Percentiles rank a stretch among this genome's conserved stretches.
phyloP scores from a whole-genome alignment of 2,888 invertebrate genomes.

The Micoletzkya japonica region DNA sequence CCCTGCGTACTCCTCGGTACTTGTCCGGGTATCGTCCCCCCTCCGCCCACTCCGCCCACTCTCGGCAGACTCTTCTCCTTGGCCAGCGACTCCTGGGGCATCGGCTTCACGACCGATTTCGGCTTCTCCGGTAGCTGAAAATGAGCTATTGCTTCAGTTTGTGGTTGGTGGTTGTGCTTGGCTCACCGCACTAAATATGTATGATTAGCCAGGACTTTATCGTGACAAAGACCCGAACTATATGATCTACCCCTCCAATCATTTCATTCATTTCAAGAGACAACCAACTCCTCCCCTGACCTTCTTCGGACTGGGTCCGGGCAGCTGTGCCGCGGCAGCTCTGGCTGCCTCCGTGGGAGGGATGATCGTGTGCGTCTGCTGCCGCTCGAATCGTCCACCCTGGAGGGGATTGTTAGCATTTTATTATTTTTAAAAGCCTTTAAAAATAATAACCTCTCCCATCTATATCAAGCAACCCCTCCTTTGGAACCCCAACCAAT shows the following conservation, averaged over 20 bases:
- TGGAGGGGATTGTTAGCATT: background rate
- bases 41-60: constrained; percentile 2
- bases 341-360: constrained; percentile 34
- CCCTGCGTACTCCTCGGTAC: no score
- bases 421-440: background rate
- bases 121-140: constrained; percentile 44
- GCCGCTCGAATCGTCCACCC: constrained; percentile 44
- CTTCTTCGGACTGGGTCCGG: constrained; percentile 39
- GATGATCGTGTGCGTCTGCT: constrained; percentile 57
- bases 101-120: constrained; percentile 58
- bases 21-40: no score
- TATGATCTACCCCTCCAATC: background rate
- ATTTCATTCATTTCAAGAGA: background rate
- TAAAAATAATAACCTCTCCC: background rate
- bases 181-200: no score
- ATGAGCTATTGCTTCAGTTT: no score
- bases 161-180: no score
- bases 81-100: constrained; percentile 52
- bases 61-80: constrained; percentile 23
- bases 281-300: background rate
- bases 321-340: constrained; percentile 35
- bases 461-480: no score
- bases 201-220: no score
- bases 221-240: background rate
- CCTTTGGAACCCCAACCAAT: no score